Evolutionary conservation across 92 coral and sea anemone genomes (phyloP).

Genomic region (Actinostola sp.): DNA sequence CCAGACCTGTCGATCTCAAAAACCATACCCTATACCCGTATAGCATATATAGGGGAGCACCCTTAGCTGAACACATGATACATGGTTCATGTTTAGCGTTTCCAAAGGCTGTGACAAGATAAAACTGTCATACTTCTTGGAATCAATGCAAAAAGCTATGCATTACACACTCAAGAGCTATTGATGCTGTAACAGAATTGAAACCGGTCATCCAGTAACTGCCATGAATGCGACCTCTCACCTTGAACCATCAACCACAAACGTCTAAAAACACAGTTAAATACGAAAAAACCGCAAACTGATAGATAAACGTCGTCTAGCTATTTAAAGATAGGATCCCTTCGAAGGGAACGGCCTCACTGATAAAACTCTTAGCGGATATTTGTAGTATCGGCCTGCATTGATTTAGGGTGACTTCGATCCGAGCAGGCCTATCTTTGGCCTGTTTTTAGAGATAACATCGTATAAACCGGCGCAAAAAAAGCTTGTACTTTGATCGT

Average conservation of each 20-base stretch:
- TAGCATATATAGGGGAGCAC: too few relatives aligned
- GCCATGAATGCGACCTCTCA: neutral
- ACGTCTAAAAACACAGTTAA: conserved; percentile 14
- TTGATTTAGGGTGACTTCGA: neutral
- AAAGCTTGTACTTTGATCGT: neutral
- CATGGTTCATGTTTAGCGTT: too few relatives aligned
- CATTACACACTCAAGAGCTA: neutral
- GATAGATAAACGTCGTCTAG: conserved; percentile 10
- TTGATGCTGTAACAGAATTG: too few relatives aligned
- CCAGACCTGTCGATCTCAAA: too few relatives aligned
- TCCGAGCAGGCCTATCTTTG: neutral
- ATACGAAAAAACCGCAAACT: conserved; percentile 17
- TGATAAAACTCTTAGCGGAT: too few relatives aligned
- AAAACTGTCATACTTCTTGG: too few relatives aligned
- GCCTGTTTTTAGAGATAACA: conserved; percentile 6
- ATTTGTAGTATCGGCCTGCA: neutral
- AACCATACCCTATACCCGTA: too few relatives aligned
- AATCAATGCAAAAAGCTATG: conserved; percentile 7
- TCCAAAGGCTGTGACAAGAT: too few relatives aligned
- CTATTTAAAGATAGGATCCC: neutral
- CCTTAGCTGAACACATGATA: too few relatives aligned
- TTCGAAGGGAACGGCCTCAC: too few relatives aligned
- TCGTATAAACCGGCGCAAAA: neutral
- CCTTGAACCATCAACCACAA: conserved; percentile 4
- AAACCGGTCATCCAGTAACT: neutral